These are phyloP conservation scores for Empis stercorea DNA, from an alignment of 2,888 invertebrate species.

Conservation along the genomic window DNA sequence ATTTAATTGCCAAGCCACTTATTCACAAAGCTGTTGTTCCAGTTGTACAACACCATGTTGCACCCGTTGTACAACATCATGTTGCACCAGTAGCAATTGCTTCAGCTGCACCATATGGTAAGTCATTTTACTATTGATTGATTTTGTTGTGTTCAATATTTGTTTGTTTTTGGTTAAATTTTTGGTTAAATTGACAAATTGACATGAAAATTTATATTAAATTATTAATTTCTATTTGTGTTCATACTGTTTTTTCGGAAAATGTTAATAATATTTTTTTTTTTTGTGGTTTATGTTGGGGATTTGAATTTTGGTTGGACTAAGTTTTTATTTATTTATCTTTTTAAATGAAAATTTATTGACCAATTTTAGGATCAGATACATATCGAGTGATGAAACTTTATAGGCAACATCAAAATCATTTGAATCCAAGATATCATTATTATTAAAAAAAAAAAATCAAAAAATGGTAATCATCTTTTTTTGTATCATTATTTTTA, in stretches of 20 bases:
- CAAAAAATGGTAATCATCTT: no score
- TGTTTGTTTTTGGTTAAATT: conserved; percentile 5
- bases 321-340: no score
- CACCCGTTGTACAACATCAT: conserved; percentile 23
- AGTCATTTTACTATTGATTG: conserved; percentile 15
- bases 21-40: conserved; percentile 25
- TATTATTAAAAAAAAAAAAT: no score
- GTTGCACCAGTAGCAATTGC: conserved; percentile 23
- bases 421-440: conserved; percentile 13
- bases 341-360: no score
- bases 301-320: neutral
- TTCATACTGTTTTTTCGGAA: neutral
- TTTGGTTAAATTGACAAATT: neutral
- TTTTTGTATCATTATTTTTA: no score
- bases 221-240: neutral
- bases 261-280: neutral
- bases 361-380: conserved; percentile 12
- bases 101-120: conserved; percentile 28
- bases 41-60: conserved; percentile 25
- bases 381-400: conserved; percentile 33
- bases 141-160: neutral
- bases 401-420: conserved; percentile 30
- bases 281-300: neutral
- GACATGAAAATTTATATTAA: neutral
- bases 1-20: conserved; percentile 28